These are phyloP conservation scores for Ciconia nigra DNA, from an alignment of 2,797 vertebrate species.

Conservation along the genomic window DNA sequence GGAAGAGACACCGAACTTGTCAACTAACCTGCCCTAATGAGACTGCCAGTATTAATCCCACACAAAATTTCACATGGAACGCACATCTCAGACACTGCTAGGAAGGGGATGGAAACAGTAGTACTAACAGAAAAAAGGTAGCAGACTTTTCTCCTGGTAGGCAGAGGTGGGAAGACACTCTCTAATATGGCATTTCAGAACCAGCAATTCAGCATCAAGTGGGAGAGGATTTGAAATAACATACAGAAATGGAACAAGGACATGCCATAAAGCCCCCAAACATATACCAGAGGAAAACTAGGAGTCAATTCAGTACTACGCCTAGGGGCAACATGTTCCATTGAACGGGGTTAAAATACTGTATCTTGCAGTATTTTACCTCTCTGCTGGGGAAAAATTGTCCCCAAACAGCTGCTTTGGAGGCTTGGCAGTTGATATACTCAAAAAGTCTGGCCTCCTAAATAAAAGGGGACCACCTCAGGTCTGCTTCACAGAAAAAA, in stretches of 20 bases:
- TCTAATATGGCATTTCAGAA: background rate
- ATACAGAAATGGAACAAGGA: background rate
- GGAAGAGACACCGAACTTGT: background rate
- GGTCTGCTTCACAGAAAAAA: background rate
- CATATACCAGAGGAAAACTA: background rate
- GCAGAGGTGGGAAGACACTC: background rate
- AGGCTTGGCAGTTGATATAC: background rate
- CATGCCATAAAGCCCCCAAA: background rate
- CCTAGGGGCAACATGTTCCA: background rate
- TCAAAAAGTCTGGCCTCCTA: background rate
- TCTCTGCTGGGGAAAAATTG: background rate
- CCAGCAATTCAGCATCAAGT: background rate
- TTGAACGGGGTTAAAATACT: background rate
- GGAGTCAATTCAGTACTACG: background rate
- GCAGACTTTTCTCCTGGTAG: background rate
- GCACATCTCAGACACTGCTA: slow-evolving; percentile 14
- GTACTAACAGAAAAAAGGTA: background rate
- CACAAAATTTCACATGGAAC: slow-evolving; percentile 19
- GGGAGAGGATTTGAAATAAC: background rate
- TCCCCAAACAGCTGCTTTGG: background rate
- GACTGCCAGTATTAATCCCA: background rate
- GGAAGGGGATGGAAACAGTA: background rate
- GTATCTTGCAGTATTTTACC: background rate
- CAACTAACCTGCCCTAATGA: slow-evolving; percentile 20
- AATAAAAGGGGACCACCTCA: background rate